phyloP scores from a whole-genome alignment of 2,888 invertebrate genomes.

The Machimus atricapillus region DNA sequence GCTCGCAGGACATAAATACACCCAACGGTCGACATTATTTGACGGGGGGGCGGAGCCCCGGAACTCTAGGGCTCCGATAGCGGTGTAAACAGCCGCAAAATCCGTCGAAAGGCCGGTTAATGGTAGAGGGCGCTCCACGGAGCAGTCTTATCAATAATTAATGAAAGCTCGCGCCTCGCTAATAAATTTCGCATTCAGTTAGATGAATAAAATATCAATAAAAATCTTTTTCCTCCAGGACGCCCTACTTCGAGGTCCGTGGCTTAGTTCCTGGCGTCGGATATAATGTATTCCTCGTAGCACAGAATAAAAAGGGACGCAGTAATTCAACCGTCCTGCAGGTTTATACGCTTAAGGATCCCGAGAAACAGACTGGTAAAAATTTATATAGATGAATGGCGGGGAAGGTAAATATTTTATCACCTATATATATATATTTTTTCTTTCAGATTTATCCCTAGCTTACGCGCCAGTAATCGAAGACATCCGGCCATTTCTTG shows the following conservation, averaged over 20 bases:
- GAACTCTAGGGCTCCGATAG: not conserved
- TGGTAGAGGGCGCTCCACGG: not conserved
- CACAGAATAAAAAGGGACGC: constrained; percentile 75
- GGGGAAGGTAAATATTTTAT: constrained; percentile 24
- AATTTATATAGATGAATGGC: constrained; percentile 21
- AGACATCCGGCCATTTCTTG: constrained; percentile 66
- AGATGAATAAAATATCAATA: constrained; percentile 18
- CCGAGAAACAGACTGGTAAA: constrained; percentile 75
- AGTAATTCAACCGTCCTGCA: constrained; percentile 71
- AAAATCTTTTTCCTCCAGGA: constrained; percentile 50
- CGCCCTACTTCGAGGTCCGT: constrained; percentile 71
- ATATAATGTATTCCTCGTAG: constrained; percentile 73
- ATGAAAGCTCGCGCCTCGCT: not conserved
- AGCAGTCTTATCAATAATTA: not conserved
- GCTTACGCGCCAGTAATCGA: constrained; percentile 64
- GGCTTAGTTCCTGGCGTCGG: constrained; percentile 73
- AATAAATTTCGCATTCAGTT: not conserved
- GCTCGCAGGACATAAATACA: not conserved
- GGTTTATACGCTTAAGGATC: constrained; percentile 76
- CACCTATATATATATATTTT: not conserved
- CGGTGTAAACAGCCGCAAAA: not conserved
- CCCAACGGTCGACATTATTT: not conserved
- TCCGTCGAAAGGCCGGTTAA: not conserved
- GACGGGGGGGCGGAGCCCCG: not conserved
- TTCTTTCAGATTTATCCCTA: constrained; percentile 56